phyloP scores from a whole-genome alignment of 2,888 invertebrate genomes.

The Phania funesta region DNA sequence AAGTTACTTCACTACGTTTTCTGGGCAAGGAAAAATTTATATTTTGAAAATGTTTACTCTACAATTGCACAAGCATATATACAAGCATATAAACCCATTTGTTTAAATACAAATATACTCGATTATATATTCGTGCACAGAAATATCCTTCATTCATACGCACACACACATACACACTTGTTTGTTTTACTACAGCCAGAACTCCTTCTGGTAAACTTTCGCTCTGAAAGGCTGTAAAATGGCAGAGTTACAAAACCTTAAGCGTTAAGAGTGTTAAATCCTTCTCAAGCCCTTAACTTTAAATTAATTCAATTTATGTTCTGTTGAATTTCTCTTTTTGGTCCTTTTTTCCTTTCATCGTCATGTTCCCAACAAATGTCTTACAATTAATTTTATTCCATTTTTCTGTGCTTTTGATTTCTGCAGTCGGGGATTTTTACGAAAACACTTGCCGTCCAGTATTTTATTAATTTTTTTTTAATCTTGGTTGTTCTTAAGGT shows the following conservation, averaged over 20 bases:
- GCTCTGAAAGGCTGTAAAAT: background rate
- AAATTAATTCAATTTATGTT: conserved; percentile 66
- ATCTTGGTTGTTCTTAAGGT: conserved; percentile 12
- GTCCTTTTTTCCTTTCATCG: conserved; percentile 25
- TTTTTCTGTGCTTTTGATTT: conserved; percentile 11
- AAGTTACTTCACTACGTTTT: conserved; percentile 23
- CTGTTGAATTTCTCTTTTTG: conserved; percentile 46
- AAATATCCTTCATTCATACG: background rate
- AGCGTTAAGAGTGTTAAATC: conserved; percentile 58
- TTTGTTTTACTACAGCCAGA: background rate
- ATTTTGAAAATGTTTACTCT: conserved; percentile 50
- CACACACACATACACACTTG: background rate
- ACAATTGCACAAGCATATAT: conserved; percentile 15
- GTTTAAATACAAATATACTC: background rate
- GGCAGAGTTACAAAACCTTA: conserved; percentile 7
- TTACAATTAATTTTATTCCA: conserved; percentile 69
- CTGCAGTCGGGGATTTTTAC: background rate
- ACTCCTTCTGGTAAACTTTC: background rate
- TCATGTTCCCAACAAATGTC: conserved; percentile 68
- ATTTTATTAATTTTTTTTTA: conserved; percentile 10
- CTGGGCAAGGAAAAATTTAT: conserved; percentile 26
- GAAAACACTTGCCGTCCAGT: conserved; percentile 49
- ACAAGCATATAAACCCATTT: background rate
- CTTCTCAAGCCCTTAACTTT: conserved; percentile 63
- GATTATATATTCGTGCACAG: background rate